phyloP scores from a whole-genome alignment of 1,140 invertebrate species.

The Bombus difficillimus region DNA sequence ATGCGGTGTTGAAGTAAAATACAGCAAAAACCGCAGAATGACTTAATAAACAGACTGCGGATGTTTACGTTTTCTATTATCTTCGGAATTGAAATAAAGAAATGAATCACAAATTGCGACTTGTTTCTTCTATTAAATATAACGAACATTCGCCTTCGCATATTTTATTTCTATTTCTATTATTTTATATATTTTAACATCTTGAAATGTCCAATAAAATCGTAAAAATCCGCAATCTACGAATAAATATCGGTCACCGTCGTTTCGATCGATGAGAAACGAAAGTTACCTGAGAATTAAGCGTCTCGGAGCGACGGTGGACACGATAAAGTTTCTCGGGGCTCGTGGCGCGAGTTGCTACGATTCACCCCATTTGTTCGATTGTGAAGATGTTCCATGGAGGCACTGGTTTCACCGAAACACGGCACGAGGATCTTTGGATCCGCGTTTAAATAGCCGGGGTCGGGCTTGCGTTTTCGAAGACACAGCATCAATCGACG shows the following conservation, averaged over 20 bases:
- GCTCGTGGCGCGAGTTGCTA: not conserved
- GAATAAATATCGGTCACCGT: not conserved
- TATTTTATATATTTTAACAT: not conserved
- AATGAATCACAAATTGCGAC: not conserved
- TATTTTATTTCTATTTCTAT: not conserved
- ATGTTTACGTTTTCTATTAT: not conserved
- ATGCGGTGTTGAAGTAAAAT: too few relatives aligned
- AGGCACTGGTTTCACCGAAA: not conserved
- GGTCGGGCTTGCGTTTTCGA: slow-evolving; percentile 20
- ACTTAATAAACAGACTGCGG: too few relatives aligned
- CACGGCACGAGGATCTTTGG: not conserved
- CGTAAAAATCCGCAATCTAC: not conserved
- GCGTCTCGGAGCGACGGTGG: not conserved
- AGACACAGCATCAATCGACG: slow-evolving; percentile 44
- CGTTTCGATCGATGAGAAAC: not conserved
- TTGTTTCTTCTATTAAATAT: not conserved
- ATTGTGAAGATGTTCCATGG: not conserved
- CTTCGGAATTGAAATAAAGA: too few relatives aligned
- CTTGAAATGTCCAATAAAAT: not conserved
- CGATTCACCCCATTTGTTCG: slow-evolving; percentile 29
- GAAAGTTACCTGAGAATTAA: slow-evolving; percentile 36
- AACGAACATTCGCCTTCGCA: not conserved
- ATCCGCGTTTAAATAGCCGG: slow-evolving; percentile 30
- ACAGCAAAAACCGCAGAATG: too few relatives aligned
- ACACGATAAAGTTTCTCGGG: not conserved